phyloP scores from a whole-genome alignment of 2,888 invertebrate genomes.

The Augochlorella aurata region DNA sequence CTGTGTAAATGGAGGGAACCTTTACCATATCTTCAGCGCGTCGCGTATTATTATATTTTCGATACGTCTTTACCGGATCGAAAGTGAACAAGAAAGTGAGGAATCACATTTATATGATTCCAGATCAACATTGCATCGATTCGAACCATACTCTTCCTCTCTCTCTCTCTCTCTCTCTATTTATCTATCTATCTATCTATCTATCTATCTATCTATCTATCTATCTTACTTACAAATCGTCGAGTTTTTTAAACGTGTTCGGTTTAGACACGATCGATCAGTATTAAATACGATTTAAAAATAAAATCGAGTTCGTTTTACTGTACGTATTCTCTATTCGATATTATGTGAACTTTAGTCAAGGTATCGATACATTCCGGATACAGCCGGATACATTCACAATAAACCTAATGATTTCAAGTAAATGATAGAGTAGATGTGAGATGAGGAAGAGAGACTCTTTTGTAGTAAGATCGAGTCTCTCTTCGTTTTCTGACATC shows the following conservation, averaged over 20 bases:
- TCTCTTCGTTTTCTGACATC: neutral
- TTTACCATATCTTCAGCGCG: conserved; percentile 42
- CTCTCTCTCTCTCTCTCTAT: neutral
- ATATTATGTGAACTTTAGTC: conserved; percentile 10
- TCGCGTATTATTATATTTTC: conserved; percentile 30
- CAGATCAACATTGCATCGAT: neutral
- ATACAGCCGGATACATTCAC: neutral
- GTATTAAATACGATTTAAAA: conserved; percentile 29
- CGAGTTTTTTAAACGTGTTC: conserved; percentile 18
- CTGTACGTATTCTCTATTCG: conserved; percentile 1
- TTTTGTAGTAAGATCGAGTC: neutral
- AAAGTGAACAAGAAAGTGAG: conserved; percentile 15
- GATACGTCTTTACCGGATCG: conserved; percentile 22
- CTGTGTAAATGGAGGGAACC: conserved; percentile 34
- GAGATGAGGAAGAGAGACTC: neutral
- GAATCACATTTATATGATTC: conserved; percentile 18
- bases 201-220: neutral
- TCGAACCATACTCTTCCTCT: neutral
- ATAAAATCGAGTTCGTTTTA: neutral
- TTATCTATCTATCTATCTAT: neutral
- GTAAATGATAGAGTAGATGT: neutral
- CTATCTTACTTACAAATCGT: neutral
- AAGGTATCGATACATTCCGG: neutral
- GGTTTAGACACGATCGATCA: conserved; percentile 18
- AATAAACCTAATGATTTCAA: neutral